A percentile compares a stretch with the other conserved stretches of the same genome.
These are phyloP conservation scores for Synanthedon vespiformis DNA, from an alignment of 2,888 invertebrate genomes.

Conservation along the genomic window DNA sequence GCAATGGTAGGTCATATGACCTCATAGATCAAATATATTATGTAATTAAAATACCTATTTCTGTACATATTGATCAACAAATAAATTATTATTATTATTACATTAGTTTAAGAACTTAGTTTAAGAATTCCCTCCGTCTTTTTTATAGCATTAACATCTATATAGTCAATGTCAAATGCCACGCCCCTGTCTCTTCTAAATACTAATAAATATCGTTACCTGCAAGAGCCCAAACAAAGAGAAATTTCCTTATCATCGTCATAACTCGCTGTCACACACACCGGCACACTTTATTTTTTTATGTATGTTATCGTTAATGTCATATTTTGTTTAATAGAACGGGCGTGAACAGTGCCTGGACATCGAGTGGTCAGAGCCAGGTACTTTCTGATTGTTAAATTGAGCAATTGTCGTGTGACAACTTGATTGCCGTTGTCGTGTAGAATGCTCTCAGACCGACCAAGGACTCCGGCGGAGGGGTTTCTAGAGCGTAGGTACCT, in stretches of 20 bases:
- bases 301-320: not conserved
- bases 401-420: slow-evolving; percentile 41
- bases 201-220: slow-evolving; percentile 10
- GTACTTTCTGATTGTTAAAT: slow-evolving; percentile 52
- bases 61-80: too few species aligned
- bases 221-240: slow-evolving; percentile 14
- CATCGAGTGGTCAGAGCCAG: slow-evolving; percentile 6
- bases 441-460: slow-evolving; percentile 26
- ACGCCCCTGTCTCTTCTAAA: not conserved
- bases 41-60: too few species aligned
- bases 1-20: too few species aligned
- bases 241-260: slow-evolving; percentile 12
- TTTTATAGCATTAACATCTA: too few species aligned
- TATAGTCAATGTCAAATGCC: too few species aligned
- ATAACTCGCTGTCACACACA: not conserved
- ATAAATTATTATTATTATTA: too few species aligned
- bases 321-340: slow-evolving; percentile 4
- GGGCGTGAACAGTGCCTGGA: not conserved
- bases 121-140: too few species aligned
- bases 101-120: too few species aligned
- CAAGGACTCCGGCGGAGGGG: slow-evolving; percentile 35
- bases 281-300: not conserved
- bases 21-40: too few species aligned
- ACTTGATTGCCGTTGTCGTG: slow-evolving; percentile 31
- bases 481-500: not conserved